Evolutionary conservation across 2,113 vertebrate genomes (phyloP), one percentile per base, ranked within the genome.

Genomic region (Vanacampus margaritifer): DNA sequence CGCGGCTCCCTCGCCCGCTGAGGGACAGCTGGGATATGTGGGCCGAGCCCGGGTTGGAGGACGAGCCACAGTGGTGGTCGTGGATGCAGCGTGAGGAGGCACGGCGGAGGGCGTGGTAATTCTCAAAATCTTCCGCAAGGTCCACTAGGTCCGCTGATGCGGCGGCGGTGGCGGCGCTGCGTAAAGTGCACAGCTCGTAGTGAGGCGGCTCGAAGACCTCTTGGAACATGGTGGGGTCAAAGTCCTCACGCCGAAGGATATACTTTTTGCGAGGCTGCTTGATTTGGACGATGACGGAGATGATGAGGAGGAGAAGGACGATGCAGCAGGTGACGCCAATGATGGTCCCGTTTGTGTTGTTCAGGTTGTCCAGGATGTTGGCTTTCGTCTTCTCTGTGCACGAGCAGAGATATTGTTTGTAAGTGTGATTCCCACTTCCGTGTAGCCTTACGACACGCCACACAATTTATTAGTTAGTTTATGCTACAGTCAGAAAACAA

Each of bases 191-290:
- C 85, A 99, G 89, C 86, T 99, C 96, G 24, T 99, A 99, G 76
- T 98, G 96, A 6, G 95, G 96, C 72, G 97, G 96, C 77, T 98
- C 96, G 74, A 98, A 98, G 36, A 97, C 96, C 93, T 99, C 97
- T 87, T 98, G 97, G 86, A 99, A 99, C 76, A 96, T 94, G 65
- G 95, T 98, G 92, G 96, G 95, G 88, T 98, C 97, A 83, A 97
- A 96, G 92, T 98, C 96, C 79, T 95, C 82, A 45, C 95, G 96
- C 89, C 95, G 94, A 79, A 94, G 92, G 74, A 98, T 92, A 82
- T 96, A 98, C 86, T 98, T 99, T 86, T 99, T 99, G 71, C 97
- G 94, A 43, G 97, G 97, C 91, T 99, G 97, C 88, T 97, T 98
- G 91, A 98, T 95, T 88, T 99, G 97, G 72, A 99, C 97, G 64